Percentiles rank a stretch among this genome's conserved stretches.
These are phyloP conservation scores for Lutjanus argentimaculatus DNA, from an alignment of 2,797 vertebrate genomes.

Conservation along the genomic window DNA sequence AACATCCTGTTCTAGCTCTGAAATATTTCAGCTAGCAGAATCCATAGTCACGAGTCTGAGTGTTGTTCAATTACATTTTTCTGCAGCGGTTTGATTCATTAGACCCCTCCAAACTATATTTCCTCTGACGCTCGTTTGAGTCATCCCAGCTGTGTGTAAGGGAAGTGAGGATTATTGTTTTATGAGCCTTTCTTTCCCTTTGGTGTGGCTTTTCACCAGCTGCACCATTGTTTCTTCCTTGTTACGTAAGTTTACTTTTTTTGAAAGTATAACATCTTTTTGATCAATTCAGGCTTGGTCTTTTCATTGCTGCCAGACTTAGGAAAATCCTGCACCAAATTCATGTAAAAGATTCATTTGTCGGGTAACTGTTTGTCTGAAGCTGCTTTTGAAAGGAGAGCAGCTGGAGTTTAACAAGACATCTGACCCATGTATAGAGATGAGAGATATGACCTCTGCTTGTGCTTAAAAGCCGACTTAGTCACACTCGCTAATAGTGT, in stretches of 20 bases:
- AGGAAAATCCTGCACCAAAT: background rate
- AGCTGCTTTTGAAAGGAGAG: conserved; percentile 32
- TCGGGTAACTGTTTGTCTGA: background rate
- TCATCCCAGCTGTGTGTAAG: conserved; percentile 36
- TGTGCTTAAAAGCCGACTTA: conserved; percentile 39
- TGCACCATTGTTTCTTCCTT: conserved; percentile 22
- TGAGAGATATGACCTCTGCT: conserved; percentile 11
- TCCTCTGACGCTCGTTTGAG: conserved; percentile 25
- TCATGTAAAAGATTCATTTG: background rate
- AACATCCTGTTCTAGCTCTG: conserved; percentile 16
- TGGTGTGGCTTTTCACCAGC: conserved; percentile 26
- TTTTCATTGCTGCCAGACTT: background rate
- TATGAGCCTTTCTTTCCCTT: conserved; percentile 42
- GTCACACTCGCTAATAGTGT: conserved; percentile 45
- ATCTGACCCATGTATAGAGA: conserved; percentile 27
- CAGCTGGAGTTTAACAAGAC: conserved; percentile 48
- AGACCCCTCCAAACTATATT: background rate
- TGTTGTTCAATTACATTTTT: background rate
- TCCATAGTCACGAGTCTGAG: background rate
- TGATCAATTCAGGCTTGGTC: background rate
- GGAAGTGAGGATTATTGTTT: conserved; percentile 45
- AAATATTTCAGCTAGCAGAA: background rate
- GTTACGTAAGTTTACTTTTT: conserved; percentile 12
- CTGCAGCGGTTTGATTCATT: conserved; percentile 7
- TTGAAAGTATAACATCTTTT: background rate